phyloP scores from a whole-genome alignment of 2,113 vertebrate species.

The Podarcis cretensis region DNA sequence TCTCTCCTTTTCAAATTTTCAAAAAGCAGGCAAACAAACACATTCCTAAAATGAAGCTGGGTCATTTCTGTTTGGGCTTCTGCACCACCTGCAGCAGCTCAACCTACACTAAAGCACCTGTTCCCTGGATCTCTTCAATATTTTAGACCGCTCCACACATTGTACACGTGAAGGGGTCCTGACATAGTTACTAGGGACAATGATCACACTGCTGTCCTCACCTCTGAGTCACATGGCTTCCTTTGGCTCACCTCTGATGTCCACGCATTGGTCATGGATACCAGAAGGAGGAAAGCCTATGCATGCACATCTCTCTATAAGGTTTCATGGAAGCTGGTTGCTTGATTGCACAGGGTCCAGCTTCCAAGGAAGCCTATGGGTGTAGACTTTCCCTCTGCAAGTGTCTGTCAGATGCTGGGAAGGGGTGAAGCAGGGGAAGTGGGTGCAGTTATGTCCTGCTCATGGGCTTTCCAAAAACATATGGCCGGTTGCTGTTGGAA shows the following conservation, averaged over 20 bases:
- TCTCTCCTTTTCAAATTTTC: neutral
- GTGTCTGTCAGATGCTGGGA: neutral
- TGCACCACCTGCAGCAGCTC: neutral
- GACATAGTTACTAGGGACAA: neutral
- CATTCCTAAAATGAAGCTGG: neutral
- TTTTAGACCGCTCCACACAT: neutral
- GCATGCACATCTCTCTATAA: neutral
- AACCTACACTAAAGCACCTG: neutral
- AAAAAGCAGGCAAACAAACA: neutral
- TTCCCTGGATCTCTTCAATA: neutral
- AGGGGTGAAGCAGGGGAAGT: neutral
- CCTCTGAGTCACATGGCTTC: no score
- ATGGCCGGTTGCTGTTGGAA: neutral
- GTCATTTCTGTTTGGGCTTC: neutral
- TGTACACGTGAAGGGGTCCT: neutral
- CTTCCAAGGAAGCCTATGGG: neutral
- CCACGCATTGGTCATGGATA: neutral
- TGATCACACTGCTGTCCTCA: neutral
- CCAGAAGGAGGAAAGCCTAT: neutral
- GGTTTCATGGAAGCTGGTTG: no score
- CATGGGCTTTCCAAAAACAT: neutral
- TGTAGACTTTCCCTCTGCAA: neutral
- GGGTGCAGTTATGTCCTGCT: neutral
- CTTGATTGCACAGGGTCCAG: no score
- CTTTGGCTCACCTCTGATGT: no score